A percentile compares a stretch with the other conserved stretches of the same genome.
phyloP scores from a whole-genome alignment of 2,797 vertebrate species.

The Sarcoramphus papa region DNA sequence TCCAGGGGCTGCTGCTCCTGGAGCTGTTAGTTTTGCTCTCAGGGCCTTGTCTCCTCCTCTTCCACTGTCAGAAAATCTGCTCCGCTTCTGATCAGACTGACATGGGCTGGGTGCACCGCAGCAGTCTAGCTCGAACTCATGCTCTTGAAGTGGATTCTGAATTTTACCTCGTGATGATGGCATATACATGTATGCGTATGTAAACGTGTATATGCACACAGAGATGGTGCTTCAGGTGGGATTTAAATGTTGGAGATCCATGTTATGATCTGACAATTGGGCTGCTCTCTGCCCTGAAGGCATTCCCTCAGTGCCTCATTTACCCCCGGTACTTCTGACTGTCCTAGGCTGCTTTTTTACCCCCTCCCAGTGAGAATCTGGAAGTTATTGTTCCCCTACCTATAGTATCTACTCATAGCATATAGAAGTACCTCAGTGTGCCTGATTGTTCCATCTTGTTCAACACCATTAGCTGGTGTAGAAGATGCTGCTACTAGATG shows the following conservation, averaged over 20 bases:
- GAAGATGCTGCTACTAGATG: too few relatives aligned
- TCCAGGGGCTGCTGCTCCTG: background rate
- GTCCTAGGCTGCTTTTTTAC: background rate
- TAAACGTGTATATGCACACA: fast-evolving
- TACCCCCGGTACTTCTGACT: background rate
- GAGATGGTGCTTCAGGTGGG: background rate
- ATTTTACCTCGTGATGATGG: background rate
- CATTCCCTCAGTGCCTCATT: background rate
- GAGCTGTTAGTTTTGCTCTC: background rate
- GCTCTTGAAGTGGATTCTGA: background rate
- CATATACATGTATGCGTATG: fast-evolving
- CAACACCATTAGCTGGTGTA: background rate
- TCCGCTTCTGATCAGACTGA: fast-evolving
- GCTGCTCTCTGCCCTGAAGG: background rate
- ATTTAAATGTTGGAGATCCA: background rate
- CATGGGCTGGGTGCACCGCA: too few relatives aligned
- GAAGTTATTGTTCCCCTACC: background rate
- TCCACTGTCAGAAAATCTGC: background rate
- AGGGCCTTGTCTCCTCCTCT: background rate
- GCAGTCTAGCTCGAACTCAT: background rate
- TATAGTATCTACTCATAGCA: background rate
- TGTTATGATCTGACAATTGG: too few relatives aligned
- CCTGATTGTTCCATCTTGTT: background rate
- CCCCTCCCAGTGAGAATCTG: background rate
- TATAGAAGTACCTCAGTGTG: background rate